These are phyloP conservation scores for Heliothis virescens DNA, from an alignment of 1,140 invertebrate genomes.

Conservation along the genomic window DNA sequence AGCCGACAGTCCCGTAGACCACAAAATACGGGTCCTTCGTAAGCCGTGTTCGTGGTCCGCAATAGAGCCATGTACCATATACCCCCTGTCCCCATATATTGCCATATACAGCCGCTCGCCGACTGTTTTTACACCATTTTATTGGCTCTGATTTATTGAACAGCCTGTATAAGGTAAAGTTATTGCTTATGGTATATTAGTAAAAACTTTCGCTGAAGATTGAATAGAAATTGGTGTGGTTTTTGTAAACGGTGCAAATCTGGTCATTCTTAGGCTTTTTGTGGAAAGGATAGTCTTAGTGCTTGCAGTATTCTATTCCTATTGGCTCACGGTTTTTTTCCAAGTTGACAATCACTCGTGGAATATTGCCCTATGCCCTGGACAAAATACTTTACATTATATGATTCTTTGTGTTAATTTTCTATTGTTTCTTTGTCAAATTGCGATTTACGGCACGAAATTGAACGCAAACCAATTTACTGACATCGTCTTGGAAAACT, in stretches of 20 bases:
- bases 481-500: no score
- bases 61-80: constrained; percentile 34
- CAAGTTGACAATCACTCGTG: no score
- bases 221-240: constrained; percentile 37
- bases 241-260: constrained; percentile 9
- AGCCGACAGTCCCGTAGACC: constrained; percentile 10
- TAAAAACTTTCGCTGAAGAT: constrained; percentile 26
- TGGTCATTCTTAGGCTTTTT: background rate
- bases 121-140: constrained; percentile 42
- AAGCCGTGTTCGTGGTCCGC: constrained; percentile 5
- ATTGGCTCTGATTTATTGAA: constrained; percentile 40
- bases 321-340: background rate
- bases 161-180: constrained; percentile 34
- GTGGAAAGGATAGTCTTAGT: background rate
- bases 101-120: constrained; percentile 35
- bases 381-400: no score
- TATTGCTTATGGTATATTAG: constrained; percentile 38
- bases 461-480: no score
- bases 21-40: constrained; percentile 12
- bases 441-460: no score
- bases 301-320: background rate
- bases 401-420: no score
- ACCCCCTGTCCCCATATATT: constrained; percentile 37
- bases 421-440: no score
- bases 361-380: no score